Evolutionary conservation across 2,797 vertebrate species (phyloP).

Genomic region (Takifugu ocellatus): DNA sequence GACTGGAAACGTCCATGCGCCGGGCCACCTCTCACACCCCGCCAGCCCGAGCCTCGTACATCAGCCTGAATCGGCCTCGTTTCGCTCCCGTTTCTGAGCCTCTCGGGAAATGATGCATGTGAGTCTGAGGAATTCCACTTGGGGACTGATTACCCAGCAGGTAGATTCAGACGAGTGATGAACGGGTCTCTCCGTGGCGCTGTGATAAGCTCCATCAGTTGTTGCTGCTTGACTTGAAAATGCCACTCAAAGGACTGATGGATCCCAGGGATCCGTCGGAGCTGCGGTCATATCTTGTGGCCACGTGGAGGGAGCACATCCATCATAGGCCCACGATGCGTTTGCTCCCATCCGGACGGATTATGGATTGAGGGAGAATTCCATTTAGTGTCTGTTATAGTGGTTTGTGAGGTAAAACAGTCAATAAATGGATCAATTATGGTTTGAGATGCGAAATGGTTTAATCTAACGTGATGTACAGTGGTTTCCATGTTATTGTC

Average conservation of each 20-base stretch:
- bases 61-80: slow-evolving; percentile 39
- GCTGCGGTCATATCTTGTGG: slow-evolving; percentile 30
- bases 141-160: slow-evolving; percentile 27
- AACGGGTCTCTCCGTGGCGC: slow-evolving; percentile 32
- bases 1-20: neutral
- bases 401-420: slow-evolving; percentile 13
- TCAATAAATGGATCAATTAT: slow-evolving; percentile 29
- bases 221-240: slow-evolving; percentile 35
- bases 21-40: neutral
- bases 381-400: slow-evolving; percentile 12
- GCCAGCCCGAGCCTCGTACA: neutral
- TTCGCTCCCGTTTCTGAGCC: slow-evolving; percentile 6
- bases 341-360: slow-evolving; percentile 19
- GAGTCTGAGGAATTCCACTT: slow-evolving; percentile 5
- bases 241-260: slow-evolving; percentile 44
- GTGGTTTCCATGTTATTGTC: neutral
- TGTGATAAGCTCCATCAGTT: slow-evolving; percentile 50
- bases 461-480: slow-evolving; percentile 5
- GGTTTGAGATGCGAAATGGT: neutral
- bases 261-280: slow-evolving; percentile 33
- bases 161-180: slow-evolving; percentile 39
- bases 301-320: slow-evolving; percentile 30
- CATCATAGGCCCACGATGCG: slow-evolving; percentile 38
- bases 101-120: slow-evolving; percentile 19
- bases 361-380: slow-evolving; percentile 20